Percentiles rank a stretch among this genome's conserved stretches.
Conservation (phyloP, 2,797 vertebrate genomes). For the Urocyon cinereoargenteus region DNA sequence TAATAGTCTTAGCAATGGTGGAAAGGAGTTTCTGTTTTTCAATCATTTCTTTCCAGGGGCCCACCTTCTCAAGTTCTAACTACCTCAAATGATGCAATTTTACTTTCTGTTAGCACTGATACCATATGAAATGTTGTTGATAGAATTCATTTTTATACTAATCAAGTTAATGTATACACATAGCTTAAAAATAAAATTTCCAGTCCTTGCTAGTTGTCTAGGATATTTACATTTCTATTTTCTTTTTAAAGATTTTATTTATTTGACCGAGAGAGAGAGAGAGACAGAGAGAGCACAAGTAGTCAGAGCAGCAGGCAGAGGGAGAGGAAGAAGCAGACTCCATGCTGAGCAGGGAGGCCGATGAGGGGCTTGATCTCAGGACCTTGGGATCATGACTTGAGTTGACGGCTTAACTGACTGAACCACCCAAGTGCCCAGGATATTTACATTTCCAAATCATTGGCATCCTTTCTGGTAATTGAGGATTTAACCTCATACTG, state of each 20-base stretch:
- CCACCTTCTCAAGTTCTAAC: neutral
- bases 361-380: no score
- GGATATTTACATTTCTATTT: neutral
- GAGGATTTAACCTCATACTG: neutral
- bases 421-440: no score
- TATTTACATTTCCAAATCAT: neutral
- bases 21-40: neutral
- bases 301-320: no score
- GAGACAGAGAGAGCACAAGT: no score
- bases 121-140: neutral
- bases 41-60: neutral
- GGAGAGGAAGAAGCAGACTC: no score
- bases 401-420: no score
- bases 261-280: no score
- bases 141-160: neutral
- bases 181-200: neutral
- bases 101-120: neutral
- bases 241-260: no score
- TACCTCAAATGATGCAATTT: neutral
- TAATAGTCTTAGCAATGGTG: neutral
- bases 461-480: neutral
- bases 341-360: no score
- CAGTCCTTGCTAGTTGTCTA: neutral
- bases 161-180: neutral
- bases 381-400: no score